These are phyloP conservation scores for Petrophora chlorosata DNA, from an alignment of 2,888 invertebrate genomes.

Conservation along the genomic window DNA sequence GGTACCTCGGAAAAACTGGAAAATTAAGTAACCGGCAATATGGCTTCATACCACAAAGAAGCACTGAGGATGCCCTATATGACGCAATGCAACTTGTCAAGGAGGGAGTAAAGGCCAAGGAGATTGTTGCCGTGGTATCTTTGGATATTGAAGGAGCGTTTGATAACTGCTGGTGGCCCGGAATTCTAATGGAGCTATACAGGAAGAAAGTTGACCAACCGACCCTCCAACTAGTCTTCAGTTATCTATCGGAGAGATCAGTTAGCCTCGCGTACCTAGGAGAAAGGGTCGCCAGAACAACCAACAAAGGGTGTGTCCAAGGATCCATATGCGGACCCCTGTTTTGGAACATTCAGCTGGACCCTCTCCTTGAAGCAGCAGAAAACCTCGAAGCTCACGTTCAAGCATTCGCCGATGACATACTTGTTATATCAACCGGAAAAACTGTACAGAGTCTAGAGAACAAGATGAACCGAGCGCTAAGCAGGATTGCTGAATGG, in stretches of 20 bases:
- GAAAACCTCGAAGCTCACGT: not conserved
- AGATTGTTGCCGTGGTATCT: not conserved
- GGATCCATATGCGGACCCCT: slow-evolving; percentile 3
- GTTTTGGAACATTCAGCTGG: slow-evolving; percentile 2
- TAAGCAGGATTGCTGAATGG: not conserved
- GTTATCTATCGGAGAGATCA: not conserved
- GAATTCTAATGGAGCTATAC: not conserved
- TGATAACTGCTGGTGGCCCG: not conserved
- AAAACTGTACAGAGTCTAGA: not conserved
- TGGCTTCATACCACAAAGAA: not conserved
- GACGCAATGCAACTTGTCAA: not conserved
- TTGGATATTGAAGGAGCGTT: not conserved
- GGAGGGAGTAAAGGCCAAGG: not conserved
- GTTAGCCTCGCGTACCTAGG: not conserved
- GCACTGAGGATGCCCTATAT: not conserved
- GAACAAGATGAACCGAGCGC: not conserved
- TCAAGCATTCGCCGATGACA: not conserved
- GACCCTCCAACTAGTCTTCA: not conserved
- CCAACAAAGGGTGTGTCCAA: slow-evolving; percentile 4
- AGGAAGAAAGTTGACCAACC: not conserved
- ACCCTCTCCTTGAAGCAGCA: not conserved
- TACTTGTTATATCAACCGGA: not conserved
- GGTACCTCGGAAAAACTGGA: not conserved
- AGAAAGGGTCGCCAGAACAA: not conserved
- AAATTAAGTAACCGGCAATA: not conserved